Conservation (phyloP, 2,888 invertebrate species). For the Mystacides longicornis region DNA sequence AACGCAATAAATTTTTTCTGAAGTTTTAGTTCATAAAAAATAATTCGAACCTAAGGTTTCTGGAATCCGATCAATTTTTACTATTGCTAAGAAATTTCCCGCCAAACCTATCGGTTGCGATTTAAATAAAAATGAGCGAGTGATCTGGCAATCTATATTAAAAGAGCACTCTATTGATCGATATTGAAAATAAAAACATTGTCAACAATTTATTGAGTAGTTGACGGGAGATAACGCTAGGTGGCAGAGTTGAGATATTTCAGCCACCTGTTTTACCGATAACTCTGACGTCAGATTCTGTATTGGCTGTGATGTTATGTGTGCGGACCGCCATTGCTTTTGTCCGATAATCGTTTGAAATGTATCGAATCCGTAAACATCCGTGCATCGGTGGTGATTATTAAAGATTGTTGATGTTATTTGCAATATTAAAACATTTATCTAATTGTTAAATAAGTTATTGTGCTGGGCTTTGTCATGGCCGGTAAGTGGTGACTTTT, state of each 20-base stretch:
- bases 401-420: conserved; percentile 47
- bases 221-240: no score
- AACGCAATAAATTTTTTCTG: no score
- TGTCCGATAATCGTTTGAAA: conserved; percentile 51
- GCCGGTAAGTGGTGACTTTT: conserved; percentile 68
- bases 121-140: no score
- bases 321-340: conserved; percentile 51
- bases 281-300: conserved; percentile 18
- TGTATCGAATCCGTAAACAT: conserved; percentile 54
- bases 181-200: no score
- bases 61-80: no score
- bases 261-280: conserved; percentile 23
- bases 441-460: conserved; percentile 41
- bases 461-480: conserved; percentile 64
- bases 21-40: no score
- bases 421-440: conserved; percentile 48
- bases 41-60: no score
- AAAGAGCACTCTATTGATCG: background rate
- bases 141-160: no score
- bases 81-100: no score
- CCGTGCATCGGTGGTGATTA: conserved; percentile 51
- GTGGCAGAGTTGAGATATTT: background rate
- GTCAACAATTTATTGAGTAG: no score
- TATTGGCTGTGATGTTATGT: conserved; percentile 46
- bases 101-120: no score